Conservation (phyloP, 1,140 invertebrate genomes). For the Scaptomyza hsui region DNA sequence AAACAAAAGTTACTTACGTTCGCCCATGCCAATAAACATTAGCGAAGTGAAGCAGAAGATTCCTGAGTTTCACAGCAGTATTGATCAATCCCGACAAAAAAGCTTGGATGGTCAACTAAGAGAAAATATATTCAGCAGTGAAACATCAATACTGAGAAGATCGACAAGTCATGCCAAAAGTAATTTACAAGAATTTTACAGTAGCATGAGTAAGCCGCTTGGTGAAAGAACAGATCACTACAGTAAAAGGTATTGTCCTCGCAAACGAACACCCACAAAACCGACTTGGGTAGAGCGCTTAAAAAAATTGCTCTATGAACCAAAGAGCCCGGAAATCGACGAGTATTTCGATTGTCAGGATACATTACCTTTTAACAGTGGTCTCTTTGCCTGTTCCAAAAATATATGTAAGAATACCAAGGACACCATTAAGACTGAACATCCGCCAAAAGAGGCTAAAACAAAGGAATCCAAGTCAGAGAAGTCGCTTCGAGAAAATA, state of each 20-base stretch:
- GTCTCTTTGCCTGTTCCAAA: neutral
- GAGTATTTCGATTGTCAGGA: constrained; percentile 4
- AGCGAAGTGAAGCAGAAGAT: neutral
- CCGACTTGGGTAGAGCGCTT: neutral
- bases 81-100: neutral
- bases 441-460: no score
- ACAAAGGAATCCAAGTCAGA: neutral
- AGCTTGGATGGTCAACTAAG: neutral
- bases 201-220: neutral
- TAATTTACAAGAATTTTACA: neutral
- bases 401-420: neutral
- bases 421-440: neutral
- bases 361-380: neutral
- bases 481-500: neutral
- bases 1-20: neutral
- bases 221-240: neutral
- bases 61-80: neutral
- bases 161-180: neutral
- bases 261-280: neutral
- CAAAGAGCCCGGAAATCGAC: neutral
- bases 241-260: neutral
- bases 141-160: neutral
- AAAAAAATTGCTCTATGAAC: neutral
- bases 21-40: neutral
- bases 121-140: neutral